Base-by-base conservation (phyloP, 2,113 vertebrate species). In the Toxotes jaculatrix region DNA sequence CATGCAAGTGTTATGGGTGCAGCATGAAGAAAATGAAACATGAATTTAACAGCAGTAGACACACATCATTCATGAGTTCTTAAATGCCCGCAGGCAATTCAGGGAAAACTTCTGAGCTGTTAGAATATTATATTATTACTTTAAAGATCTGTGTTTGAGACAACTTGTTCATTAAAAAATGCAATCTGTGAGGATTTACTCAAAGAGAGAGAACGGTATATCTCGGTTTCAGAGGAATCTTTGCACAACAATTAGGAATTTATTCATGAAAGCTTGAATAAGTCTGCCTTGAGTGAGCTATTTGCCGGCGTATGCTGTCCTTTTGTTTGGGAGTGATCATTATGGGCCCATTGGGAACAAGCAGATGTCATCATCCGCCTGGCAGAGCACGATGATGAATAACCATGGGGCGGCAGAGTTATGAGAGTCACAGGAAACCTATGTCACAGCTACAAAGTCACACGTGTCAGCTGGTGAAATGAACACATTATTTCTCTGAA, bases 321-420 rank as follows among this genome's bases (percentile, higher is more conserved):
- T 85, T 92, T 91, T 92, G 89, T 93, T 90, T 87, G 79, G 79
- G 55, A 88, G 81, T 79, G 69, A 90, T 91, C 77, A 90, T 91
- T 88, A 88, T 82, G 77, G 77, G 85, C 63, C 92, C 82, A 77
- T 79, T 83, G 87, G 90, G 90, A 92, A 88, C 80, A 76, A 90
- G 88, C 89, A 90, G 91, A 91, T 92, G 89, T 83, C 89, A 92
- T 91, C 93, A 91, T 93, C 79, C 87, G 90, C 91, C 91, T 83
- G 85, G 89, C 84, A 90, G 87, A 91, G 83, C 88, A 83, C 73
- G 1, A 88, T 89, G 89, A 93, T 89, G 87, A 88, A 91, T 88
- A 88, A 87, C 88, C 91, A 87, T 88, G 75, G 83, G 68, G 77
- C 1, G 49, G 76, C 51, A 67, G 79, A 87, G 74, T 73, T 79